Evolutionary conservation across 64 coral and sea anemone species (phyloP).

Genomic region (Actinia equina): DNA sequence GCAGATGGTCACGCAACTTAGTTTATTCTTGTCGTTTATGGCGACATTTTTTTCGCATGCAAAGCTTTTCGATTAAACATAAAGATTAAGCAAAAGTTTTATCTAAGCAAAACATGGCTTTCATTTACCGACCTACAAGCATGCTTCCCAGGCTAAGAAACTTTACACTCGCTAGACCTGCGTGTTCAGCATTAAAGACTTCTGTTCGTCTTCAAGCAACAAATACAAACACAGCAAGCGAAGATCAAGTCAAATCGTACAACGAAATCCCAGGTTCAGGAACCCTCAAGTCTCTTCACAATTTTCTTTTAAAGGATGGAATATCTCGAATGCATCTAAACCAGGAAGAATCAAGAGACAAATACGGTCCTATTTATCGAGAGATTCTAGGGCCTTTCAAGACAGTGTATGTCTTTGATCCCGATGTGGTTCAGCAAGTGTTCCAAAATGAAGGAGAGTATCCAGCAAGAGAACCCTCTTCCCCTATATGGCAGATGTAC

Average conservation of each 20-base stretch:
- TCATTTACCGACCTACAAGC: too few relatives aligned
- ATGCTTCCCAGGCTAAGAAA: not conserved
- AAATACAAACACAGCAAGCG: not conserved
- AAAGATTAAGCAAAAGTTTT: too few relatives aligned
- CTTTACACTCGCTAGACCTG: not conserved
- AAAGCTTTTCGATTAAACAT: too few relatives aligned
- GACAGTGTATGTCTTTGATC: constrained; percentile 45
- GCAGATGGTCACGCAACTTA: too few relatives aligned
- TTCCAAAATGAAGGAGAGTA: constrained; percentile 74
- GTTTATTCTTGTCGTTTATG: too few relatives aligned
- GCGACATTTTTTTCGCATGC: too few relatives aligned
- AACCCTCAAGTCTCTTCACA: constrained; percentile 16
- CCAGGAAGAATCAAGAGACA: constrained; percentile 29
- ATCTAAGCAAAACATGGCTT: too few relatives aligned
- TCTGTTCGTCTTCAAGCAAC: not conserved
- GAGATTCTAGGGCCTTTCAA: constrained; percentile 41
- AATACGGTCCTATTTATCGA: constrained; percentile 49
- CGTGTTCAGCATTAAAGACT: not conserved
- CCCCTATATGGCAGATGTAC: constrained; percentile 46
- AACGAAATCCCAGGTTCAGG: constrained; percentile 59
- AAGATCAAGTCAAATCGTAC: constrained; percentile 21
- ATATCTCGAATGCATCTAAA: constrained; percentile 23
- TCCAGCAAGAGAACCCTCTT: constrained; percentile 34
- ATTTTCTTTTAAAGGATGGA: constrained; percentile 5
- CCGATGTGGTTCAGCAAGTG: constrained; percentile 41